phyloP scores from a whole-genome alignment of 1,140 invertebrate species.

The Bombus cullumanus region DNA sequence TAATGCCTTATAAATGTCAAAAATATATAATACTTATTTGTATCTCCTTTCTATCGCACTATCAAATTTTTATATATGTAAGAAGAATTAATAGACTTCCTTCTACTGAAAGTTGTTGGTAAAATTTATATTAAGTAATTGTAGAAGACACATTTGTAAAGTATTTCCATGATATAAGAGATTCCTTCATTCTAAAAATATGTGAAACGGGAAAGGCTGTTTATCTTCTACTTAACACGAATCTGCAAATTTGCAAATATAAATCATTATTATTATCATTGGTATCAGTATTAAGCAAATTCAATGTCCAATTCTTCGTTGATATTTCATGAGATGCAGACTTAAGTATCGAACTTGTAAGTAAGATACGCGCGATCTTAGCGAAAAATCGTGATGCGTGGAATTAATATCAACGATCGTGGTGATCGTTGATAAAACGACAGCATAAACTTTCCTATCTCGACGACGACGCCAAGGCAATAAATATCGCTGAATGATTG shows the following conservation, averaged over 20 bases:
- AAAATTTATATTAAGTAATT: background rate
- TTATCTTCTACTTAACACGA: no score
- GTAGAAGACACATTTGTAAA: background rate
- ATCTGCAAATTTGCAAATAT: no score
- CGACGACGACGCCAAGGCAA: background rate
- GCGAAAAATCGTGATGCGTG: background rate
- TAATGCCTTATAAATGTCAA: background rate
- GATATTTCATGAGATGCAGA: no score
- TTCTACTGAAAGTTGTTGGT: background rate
- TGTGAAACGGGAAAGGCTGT: no score
- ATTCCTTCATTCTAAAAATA: no score
- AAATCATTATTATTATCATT: background rate
- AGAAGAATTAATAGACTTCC: background rate
- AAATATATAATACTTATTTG: background rate
- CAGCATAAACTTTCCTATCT: background rate
- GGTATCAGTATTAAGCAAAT: no score
- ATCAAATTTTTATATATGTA: background rate
- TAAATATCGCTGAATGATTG: conserved; percentile 28
- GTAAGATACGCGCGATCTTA: background rate
- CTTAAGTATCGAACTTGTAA: background rate
- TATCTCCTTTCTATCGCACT: background rate
- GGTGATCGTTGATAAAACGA: background rate
- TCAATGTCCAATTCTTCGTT: no score
- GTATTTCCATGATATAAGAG: background rate
- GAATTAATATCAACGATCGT: background rate